Evolutionary conservation across 2,888 invertebrate genomes (phyloP), one percentile per base, ranked within the genome.

Genomic region (Monochamus alternatus): DNA sequence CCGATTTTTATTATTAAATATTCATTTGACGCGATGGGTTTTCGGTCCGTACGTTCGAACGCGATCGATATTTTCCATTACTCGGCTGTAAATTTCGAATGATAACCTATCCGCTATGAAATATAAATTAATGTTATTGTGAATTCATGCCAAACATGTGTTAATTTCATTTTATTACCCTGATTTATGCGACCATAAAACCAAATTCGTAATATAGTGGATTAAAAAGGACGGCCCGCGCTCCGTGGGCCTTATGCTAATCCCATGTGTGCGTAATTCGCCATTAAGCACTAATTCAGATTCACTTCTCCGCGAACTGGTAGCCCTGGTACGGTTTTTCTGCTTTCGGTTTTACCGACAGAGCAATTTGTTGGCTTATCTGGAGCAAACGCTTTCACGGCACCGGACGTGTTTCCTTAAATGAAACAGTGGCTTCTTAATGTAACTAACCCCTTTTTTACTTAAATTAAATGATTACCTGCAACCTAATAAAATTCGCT

Each of bases 91-190:
- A 83, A 84, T 84, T 82, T 81, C 84, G 77, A 81, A 85, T 81
- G 81, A 83, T 84, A 84, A 81, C 81, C 78, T 82, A 81, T 81
- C 80, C 78, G 74, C 80, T 84, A 84, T 84, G 85, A 84, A 84
- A 84, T 85, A 85, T 85, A 85, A 85, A 85, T 85, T 83, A 80
- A 82, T 81, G 84, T 80, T 79, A 79, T 80, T 80, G 81, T 81
- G 80, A 83, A 84, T 84, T 80, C 84, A 85, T 84, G 84, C 80
- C 82, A 82, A 83, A 84, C 85, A 85, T 83, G 84, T 85, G 85
- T 85, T 83, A 85, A 85, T 85, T 85, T 85, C 82, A 82, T 85
- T 85, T 85, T 85, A 85, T 85, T 82, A 81, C 83, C 77, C 74
- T 81, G 84, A 85, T 85, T 85, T 85, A 85, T 82, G 76, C 78